Conservation (phyloP, 1,140 invertebrate genomes). For the Thaumatotibia leucotreta region DNA sequence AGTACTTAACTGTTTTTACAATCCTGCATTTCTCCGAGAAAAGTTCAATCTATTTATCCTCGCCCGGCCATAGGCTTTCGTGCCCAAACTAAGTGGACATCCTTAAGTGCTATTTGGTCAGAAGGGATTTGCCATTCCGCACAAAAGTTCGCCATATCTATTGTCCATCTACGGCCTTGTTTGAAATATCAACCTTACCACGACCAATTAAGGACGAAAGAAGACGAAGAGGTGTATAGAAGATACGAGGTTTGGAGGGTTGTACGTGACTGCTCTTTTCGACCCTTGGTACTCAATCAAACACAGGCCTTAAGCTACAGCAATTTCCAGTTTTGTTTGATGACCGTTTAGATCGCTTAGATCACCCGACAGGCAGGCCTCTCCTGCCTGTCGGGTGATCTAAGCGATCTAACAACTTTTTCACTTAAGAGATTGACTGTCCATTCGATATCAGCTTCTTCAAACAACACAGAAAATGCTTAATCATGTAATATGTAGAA, state of each 20-base stretch:
- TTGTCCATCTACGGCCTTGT: neutral
- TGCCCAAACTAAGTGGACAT: slow-evolving; percentile 60
- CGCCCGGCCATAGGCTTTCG: slow-evolving; percentile 42
- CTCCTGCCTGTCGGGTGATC: too few relatives aligned
- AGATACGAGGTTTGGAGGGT: neutral
- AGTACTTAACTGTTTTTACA: neutral
- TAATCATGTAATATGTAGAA: too few relatives aligned
- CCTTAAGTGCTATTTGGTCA: slow-evolving; percentile 68
- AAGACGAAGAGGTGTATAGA: neutral
- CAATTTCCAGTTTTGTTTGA: slow-evolving; percentile 8
- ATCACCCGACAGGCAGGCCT: too few relatives aligned
- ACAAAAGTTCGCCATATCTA: slow-evolving; percentile 39
- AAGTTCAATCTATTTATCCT: slow-evolving; percentile 64
- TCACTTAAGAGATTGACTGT: slow-evolving; percentile 5
- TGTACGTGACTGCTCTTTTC: slow-evolving; percentile 1
- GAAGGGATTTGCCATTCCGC: slow-evolving; percentile 62
- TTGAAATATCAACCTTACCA: neutral
- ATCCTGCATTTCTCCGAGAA: slow-evolving; percentile 22
- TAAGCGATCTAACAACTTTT: slow-evolving; percentile 31
- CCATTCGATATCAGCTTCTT: too few relatives aligned
- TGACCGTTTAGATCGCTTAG: slow-evolving; percentile 18
- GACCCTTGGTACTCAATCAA: slow-evolving; percentile 46
- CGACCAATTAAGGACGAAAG: neutral
- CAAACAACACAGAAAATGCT: too few relatives aligned
- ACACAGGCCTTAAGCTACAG: slow-evolving; percentile 20